Evolutionary conservation across 2,888 invertebrate species (phyloP).

Genomic region (Ophion obscuratus): DNA sequence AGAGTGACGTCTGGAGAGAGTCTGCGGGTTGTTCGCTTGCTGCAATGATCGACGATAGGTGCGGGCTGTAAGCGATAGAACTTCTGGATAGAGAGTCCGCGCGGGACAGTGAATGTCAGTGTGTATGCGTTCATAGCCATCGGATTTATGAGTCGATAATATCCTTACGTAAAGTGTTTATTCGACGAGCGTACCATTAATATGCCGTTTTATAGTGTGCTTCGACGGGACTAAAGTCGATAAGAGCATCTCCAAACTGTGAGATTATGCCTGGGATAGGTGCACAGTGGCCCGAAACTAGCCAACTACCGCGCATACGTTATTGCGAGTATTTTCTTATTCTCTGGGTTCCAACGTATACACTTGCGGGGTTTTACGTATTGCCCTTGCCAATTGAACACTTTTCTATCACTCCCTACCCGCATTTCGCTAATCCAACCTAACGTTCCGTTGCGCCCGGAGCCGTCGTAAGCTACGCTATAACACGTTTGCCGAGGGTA

Average conservation of each 20-base stretch:
- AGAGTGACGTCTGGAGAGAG: slow-evolving; percentile 27
- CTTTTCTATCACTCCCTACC: no score
- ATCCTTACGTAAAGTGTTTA: slow-evolving; percentile 82
- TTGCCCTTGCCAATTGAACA: no score
- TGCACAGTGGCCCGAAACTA: slow-evolving; percentile 4
- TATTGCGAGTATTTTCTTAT: not conserved
- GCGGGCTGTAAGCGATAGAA: slow-evolving; percentile 62
- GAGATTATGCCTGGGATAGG: slow-evolving; percentile 14
- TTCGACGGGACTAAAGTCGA: slow-evolving; percentile 74
- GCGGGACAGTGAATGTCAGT: slow-evolving; percentile 26
- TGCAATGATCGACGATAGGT: slow-evolving; percentile 77
- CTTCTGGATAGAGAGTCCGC: slow-evolving; percentile 55
- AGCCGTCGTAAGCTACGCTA: no score
- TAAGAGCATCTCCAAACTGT: slow-evolving; percentile 60
- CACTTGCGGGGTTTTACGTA: no score
- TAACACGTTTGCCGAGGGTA: no score
- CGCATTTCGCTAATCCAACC: no score
- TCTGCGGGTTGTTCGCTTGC: slow-evolving; percentile 37
- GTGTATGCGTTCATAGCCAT: slow-evolving; percentile 69
- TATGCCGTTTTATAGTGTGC: slow-evolving; percentile 76
- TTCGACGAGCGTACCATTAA: slow-evolving; percentile 77
- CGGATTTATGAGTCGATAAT: slow-evolving; percentile 82
- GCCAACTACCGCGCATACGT: not conserved
- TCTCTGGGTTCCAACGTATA: no score
- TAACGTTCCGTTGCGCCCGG: no score